Conservation (phyloP, 2,888 invertebrate species). For the Beris chalybata region DNA sequence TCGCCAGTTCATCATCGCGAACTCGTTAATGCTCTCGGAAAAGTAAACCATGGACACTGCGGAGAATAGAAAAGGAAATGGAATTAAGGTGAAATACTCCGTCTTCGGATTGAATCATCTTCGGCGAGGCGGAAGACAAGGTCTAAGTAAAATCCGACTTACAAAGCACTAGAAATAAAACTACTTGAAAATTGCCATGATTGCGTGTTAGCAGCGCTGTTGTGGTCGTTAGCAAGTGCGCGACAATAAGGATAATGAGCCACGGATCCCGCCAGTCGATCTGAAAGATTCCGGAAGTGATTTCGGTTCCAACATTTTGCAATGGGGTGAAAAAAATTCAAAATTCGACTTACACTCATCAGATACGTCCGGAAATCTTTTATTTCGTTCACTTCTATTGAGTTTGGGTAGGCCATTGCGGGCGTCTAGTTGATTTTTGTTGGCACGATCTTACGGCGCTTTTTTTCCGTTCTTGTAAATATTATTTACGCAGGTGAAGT, state of each 20-base stretch:
- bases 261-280: slow-evolving; percentile 91
- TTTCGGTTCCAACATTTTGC: neutral
- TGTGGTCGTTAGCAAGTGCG: slow-evolving; percentile 76
- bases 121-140: neutral
- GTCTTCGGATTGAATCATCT: too few species aligned
- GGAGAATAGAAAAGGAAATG: slow-evolving; percentile 51
- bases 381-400: slow-evolving; percentile 71
- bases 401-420: slow-evolving; percentile 61
- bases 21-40: slow-evolving; percentile 87
- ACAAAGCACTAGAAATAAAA: slow-evolving; percentile 79
- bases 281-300: slow-evolving; percentile 57
- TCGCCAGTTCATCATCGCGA: slow-evolving; percentile 85
- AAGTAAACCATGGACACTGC: slow-evolving; percentile 84
- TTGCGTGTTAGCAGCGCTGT: slow-evolving; percentile 80
- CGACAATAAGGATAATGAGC: slow-evolving; percentile 74
- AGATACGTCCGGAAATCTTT: slow-evolving; percentile 78
- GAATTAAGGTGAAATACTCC: neutral
- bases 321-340: neutral
- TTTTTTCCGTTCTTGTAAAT: neutral
- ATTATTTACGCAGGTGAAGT: slow-evolving; percentile 1
- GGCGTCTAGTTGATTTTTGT: neutral
- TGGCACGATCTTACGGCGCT: neutral
- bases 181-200: slow-evolving; percentile 83
- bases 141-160: slow-evolving; percentile 57
- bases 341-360: slow-evolving; percentile 70